A percentile compares a stretch with the other conserved stretches of the same genome.
These are phyloP conservation scores for Pituophis catenifer DNA, from an alignment of 2,113 vertebrate genomes.

Conservation along the genomic window DNA sequence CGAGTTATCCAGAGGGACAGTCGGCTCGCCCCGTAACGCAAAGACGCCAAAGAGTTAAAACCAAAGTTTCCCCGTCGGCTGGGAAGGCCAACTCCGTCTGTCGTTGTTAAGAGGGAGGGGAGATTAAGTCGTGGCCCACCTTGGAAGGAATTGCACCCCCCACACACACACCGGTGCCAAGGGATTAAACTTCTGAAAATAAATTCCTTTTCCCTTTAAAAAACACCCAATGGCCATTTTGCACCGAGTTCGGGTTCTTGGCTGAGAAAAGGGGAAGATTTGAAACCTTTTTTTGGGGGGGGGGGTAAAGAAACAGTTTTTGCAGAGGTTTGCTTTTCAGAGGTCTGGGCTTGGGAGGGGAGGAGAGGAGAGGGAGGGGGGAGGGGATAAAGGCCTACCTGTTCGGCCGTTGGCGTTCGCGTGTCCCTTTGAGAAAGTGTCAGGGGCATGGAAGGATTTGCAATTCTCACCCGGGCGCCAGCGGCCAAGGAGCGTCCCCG, in stretches of 20 bases:
- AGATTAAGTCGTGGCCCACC: accelerated
- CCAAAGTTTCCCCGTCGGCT: not conserved
- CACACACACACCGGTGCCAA: accelerated
- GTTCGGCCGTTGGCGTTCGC: constrained; percentile 21
- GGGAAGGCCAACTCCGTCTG: not conserved
- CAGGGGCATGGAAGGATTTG: constrained; percentile 44
- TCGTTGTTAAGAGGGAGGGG: not conserved
- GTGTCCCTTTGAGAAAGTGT: constrained; percentile 36
- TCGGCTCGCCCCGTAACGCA: accelerated
- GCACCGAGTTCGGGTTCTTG: not conserved
- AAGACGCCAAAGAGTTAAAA: not conserved
- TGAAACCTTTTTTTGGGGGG: no score
- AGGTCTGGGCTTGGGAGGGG: not conserved
- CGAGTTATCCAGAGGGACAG: not conserved
- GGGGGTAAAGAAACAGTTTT: no score
- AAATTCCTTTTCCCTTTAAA: not conserved
- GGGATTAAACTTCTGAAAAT: not conserved
- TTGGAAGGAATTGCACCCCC: not conserved
- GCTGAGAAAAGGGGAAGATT: no score
- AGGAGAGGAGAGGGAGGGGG: accelerated
- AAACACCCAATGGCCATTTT: not conserved
- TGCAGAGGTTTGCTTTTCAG: not conserved
- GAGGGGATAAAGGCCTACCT: constrained; percentile 20
- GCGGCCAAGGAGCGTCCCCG: constrained; percentile 72
- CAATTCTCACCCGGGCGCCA: constrained; percentile 54